Conservation (phyloP, 2,888 invertebrate genomes). For the Pollenia angustigena region DNA sequence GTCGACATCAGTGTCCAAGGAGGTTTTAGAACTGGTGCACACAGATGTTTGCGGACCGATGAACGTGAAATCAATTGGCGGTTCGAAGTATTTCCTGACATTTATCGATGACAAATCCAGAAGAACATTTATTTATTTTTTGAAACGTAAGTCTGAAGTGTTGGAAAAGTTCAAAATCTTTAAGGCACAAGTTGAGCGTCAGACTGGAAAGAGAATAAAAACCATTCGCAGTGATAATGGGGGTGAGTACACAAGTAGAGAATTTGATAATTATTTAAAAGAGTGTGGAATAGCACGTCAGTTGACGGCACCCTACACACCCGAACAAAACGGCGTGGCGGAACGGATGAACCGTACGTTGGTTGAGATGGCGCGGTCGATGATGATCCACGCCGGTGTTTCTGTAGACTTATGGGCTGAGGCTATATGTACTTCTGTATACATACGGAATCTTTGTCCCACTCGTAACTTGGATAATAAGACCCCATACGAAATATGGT, state of each 20-base stretch:
- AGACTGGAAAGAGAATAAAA: constrained; percentile 51
- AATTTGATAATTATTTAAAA: not conserved
- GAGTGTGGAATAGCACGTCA: not conserved
- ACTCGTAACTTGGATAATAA: not conserved
- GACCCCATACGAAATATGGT: not conserved
- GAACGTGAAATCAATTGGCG: not conserved
- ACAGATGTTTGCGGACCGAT: not conserved
- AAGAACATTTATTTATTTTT: constrained; percentile 35
- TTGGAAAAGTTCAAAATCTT: constrained; percentile 47
- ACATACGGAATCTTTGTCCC: constrained; percentile 63
- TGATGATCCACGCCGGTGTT: constrained; percentile 32
- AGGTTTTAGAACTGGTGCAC: not conserved
- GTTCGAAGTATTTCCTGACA: constrained; percentile 17
- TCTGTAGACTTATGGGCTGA: constrained; percentile 64
- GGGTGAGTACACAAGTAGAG: constrained; percentile 27
- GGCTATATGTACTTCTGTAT: constrained; percentile 64
- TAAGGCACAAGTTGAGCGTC: too few species aligned
- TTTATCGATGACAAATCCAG: constrained; percentile 51
- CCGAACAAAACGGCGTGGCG: constrained; percentile 61
- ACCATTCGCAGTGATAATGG: constrained; percentile 62
- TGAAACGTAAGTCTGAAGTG: constrained; percentile 6
- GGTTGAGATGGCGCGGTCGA: constrained; percentile 63
- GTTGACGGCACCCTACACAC: constrained; percentile 31
- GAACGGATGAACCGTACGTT: constrained; percentile 52
- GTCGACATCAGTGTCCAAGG: not conserved